These are phyloP conservation scores for Tetraodon nigroviridis DNA, from an alignment of 2,113 vertebrate genomes.

Conservation along the genomic window DNA sequence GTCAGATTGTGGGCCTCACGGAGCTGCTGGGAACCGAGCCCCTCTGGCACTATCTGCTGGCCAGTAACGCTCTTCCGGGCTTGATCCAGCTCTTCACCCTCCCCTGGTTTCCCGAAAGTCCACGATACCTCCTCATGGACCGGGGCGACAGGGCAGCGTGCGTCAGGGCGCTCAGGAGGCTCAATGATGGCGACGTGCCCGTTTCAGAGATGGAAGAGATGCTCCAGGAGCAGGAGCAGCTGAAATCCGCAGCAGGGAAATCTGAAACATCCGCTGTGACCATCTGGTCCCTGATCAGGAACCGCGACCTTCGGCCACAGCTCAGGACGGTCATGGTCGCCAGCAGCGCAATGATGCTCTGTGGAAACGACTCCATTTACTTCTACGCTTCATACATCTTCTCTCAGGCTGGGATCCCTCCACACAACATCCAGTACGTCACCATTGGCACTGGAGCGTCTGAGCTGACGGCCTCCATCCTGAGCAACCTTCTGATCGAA, in stretches of 20 bases:
- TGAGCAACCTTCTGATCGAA: constrained; percentile 83
- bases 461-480: constrained; percentile 73
- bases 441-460: constrained; percentile 82
- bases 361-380: constrained; percentile 85
- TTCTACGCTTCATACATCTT: constrained; percentile 86
- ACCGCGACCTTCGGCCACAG: constrained; percentile 68
- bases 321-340: constrained; percentile 74
- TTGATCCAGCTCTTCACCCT: constrained; percentile 80
- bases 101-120: constrained; percentile 88
- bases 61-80: constrained; percentile 80
- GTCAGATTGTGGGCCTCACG: constrained; percentile 83
- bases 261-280: constrained; percentile 36
- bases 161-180: constrained; percentile 70
- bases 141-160: constrained; percentile 78
- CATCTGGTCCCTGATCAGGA: constrained; percentile 74
- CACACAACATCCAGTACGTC: constrained; percentile 77
- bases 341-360: constrained; percentile 87
- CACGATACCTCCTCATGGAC: constrained; percentile 88
- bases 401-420: constrained; percentile 75
- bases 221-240: constrained; percentile 71
- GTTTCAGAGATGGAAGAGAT: constrained; percentile 81
- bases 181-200: constrained; percentile 70
- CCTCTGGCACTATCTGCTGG: constrained; percentile 82
- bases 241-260: constrained; percentile 41
- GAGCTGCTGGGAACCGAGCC: constrained; percentile 79